Evolutionary conservation across 2,797 vertebrate genomes (phyloP), one percentile per base, ranked within the genome.

Genomic region (Parambassis ranga): DNA sequence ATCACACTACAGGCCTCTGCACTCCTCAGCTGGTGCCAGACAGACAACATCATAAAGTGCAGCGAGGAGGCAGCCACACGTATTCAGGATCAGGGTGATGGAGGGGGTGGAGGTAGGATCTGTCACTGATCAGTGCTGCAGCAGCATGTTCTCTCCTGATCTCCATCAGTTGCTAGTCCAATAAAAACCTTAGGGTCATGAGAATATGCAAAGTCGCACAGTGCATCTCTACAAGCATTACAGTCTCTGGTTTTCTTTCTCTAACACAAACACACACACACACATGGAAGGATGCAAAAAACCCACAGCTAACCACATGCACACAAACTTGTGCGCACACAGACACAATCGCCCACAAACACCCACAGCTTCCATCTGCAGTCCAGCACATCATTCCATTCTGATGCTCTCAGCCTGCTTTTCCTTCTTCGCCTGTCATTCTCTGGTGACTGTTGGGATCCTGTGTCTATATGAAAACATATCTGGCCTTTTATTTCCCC

Each of bases 1-100:
- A 82, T 83, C 78, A 63, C 48, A 71, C 62, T 42, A 20, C 53
- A 78, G 77, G 65, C 72, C 65, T 41, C 58, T 19, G 35, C 58
- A 56, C 47, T 39, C 67, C 41, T 51, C 14, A 49, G 64, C 62
- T 20, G 20, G 72, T 83, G 76, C 79, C 83, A 87, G 79, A 82
- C 84, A 76, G 77, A 78, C 81, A 84, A 56, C 71, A 71, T 66
- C 61, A 70, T 81, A 67, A 84, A 82, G 77, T 61, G 71, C 58
- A 38, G 55, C 1, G 47, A 67, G 51, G 74, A 84, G 68, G 63
- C 65, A 71, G 75, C 71, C 64, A 64, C 63, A 69, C 51, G 7
- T 44, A 60, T 67, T 59, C 9, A 22, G 65, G 62, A 56, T 47
- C 37, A 41, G 64, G 36, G 33, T 27, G 75, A 59, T 27, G 24